Evolutionary conservation across 2,888 invertebrate species (phyloP).

Genomic region (Bibio marci): DNA sequence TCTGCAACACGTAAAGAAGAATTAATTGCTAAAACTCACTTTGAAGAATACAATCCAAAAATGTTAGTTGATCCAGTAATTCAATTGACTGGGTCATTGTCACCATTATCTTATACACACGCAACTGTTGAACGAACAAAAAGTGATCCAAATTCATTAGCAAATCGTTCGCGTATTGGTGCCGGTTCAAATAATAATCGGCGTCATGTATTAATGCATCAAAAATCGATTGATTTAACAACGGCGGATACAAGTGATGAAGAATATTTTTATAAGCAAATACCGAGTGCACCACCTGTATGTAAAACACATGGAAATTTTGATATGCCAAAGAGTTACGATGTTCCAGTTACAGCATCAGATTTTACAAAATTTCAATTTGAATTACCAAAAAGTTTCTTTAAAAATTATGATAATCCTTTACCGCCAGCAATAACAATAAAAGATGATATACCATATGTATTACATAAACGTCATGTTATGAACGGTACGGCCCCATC

Average conservation of each 20-base stretch:
- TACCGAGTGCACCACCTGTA: conserved; percentile 52
- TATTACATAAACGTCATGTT: conserved; percentile 65
- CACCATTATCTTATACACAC: conserved; percentile 40
- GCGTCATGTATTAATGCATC: conserved; percentile 67
- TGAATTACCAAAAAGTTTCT: conserved; percentile 55
- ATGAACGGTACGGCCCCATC: conserved; percentile 68
- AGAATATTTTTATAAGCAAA: conserved; percentile 60
- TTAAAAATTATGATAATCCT: conserved; percentile 45
- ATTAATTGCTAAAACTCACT: conserved; percentile 46
- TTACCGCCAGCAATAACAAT: conserved; percentile 22
- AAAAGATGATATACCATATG: conserved; percentile 66
- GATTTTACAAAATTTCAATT: conserved; percentile 48
- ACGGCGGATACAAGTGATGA: conserved; percentile 75
- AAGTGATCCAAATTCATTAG: conserved; percentile 68
- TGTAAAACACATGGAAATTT: conserved; percentile 58
- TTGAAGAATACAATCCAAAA: conserved; percentile 58
- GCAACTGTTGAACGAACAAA: conserved; percentile 68
- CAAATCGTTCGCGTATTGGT: conserved; percentile 46
- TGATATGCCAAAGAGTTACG: conserved; percentile 36
- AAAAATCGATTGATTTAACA: conserved; percentile 69
- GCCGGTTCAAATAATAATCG: conserved; percentile 44
- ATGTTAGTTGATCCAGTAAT: conserved; percentile 28
- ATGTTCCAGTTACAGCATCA: conserved; percentile 24
- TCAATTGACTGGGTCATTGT: conserved; percentile 32
- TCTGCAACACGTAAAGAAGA: conserved; percentile 43